These are phyloP conservation scores for Esperia sulphurella DNA, from an alignment of 2,888 invertebrate species.

Conservation along the genomic window DNA sequence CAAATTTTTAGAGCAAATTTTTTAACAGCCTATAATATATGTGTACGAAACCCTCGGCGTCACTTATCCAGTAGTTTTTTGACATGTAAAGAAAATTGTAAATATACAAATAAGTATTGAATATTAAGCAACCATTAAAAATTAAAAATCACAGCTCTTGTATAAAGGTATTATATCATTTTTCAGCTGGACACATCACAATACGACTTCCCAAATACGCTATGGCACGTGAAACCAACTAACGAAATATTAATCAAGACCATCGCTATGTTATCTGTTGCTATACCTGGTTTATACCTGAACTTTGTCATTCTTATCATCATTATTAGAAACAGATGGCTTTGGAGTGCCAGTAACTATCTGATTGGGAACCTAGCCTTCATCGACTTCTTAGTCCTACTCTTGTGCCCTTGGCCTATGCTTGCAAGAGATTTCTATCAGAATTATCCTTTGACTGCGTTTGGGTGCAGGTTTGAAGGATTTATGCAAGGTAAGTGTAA, in stretches of 20 bases:
- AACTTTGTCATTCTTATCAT: slow-evolving; percentile 83
- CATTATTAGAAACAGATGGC: slow-evolving; percentile 79
- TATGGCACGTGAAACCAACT: slow-evolving; percentile 81
- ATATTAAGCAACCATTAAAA: not conserved
- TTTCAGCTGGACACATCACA: slow-evolving; percentile 62
- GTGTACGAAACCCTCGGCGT: too few relatives aligned
- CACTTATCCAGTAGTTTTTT: too few relatives aligned
- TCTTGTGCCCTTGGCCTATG: slow-evolving; percentile 88
- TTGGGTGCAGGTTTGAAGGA: slow-evolving; percentile 89
- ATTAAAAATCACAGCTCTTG: too few relatives aligned
- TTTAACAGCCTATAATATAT: too few relatives aligned
- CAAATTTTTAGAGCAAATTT: too few relatives aligned
- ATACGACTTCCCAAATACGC: slow-evolving; percentile 79
- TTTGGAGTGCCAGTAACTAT: slow-evolving; percentile 85
- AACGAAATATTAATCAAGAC: slow-evolving; percentile 82
- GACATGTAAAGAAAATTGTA: too few relatives aligned
- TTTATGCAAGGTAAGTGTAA: slow-evolving; percentile 74
- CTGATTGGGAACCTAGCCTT: slow-evolving; percentile 87
- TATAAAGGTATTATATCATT: not conserved
- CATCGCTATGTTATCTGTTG: slow-evolving; percentile 78
- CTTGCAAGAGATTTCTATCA: slow-evolving; percentile 87
- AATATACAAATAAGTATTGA: not conserved
- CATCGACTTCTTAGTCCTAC: slow-evolving; percentile 82
- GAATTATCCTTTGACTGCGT: slow-evolving; percentile 85
- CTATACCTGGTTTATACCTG: slow-evolving; percentile 82